Base-by-base conservation (phyloP, 2,113 vertebrate species). In the Vidua chalybeata region DNA sequence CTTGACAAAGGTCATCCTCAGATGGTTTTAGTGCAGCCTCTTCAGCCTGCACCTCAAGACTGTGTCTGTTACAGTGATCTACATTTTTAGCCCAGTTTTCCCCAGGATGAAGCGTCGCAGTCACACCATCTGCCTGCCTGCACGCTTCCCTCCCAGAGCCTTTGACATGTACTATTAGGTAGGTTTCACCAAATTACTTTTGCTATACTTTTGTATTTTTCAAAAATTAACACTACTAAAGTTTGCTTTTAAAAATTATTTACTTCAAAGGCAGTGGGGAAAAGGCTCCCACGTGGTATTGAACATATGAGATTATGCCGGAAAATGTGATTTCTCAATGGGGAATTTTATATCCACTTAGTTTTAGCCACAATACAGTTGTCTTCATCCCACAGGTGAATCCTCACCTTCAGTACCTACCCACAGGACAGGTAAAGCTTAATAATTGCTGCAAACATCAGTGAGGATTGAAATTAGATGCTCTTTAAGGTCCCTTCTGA, bases 71-170 rank as follows among this genome's bases (percentile, higher is more conserved):
- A 87, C 89, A 95, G 73, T 82, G 93, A 91, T 89, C 89, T 79
- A 85, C 74, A 56, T 90, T 87, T 81, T 55, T 48, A 91, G 93
- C 96, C 73, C 84, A 48, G 52, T 91, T 95, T 89, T 84, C 13
- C 39, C 81, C 55, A 39, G 69, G 67, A 8, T 22, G 89, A 16
- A 69, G 81, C 16, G 41, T 61, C 35, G 13, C 73, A 55, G 23
- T 71, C 89, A 46, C 81, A 43, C 73, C 87, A 48, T 91, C 78
- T 81, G 79, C 37, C 78, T 69, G 71, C n/a, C 91, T 81, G 89
- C 84, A 74, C 2, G 7, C 35, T 30, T 80, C 58, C 37, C 59
- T 45, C 43, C 1, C 4, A 26, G 48, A 51, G n/a, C 73, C 54
- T n/a, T 89, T 87, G 37, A 69, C 54, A 61, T 72, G 13, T 64